Evolutionary conservation across 2,113 vertebrate species (phyloP).

Genomic region (Notothenia coriiceps): DNA sequence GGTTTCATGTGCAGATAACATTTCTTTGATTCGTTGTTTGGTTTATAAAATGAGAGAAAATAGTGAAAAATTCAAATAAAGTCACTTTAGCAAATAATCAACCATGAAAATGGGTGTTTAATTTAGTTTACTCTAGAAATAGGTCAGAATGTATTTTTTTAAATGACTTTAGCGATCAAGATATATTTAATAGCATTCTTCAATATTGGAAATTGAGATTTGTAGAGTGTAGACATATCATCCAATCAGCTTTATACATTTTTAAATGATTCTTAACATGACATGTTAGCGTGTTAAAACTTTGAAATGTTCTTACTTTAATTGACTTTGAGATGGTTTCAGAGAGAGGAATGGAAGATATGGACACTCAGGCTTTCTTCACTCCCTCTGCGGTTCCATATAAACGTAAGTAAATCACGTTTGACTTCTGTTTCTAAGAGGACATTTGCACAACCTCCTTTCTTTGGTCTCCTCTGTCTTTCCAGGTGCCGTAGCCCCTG

Average conservation of each 20-base stretch:
- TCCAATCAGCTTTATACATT: background rate
- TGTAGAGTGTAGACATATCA: background rate
- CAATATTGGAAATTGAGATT: background rate
- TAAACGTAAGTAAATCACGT: constrained; percentile 53
- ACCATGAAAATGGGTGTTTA: too few species aligned
- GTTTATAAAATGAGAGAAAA: background rate
- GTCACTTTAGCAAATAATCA: too few species aligned
- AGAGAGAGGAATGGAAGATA: constrained; percentile 59
- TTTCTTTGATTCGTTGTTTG: background rate
- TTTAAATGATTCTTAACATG: background rate
- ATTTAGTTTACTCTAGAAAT: background rate
- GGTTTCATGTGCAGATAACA: background rate
- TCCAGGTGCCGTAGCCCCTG: constrained; percentile 38
- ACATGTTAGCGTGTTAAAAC: background rate
- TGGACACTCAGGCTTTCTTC: constrained; percentile 75
- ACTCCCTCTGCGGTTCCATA: constrained; percentile 53
- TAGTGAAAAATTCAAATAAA: background rate
- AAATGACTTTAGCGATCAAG: background rate
- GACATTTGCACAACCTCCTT: background rate
- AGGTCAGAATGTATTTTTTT: background rate
- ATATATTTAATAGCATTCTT: background rate
- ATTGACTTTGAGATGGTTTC: background rate
- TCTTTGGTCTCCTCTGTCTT: constrained; percentile 1
- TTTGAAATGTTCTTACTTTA: constrained; percentile 1
- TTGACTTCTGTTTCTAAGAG: constrained; percentile 1